Base-by-base conservation (phyloP, 2,113 vertebrate genomes). In the Galbula dea region DNA sequence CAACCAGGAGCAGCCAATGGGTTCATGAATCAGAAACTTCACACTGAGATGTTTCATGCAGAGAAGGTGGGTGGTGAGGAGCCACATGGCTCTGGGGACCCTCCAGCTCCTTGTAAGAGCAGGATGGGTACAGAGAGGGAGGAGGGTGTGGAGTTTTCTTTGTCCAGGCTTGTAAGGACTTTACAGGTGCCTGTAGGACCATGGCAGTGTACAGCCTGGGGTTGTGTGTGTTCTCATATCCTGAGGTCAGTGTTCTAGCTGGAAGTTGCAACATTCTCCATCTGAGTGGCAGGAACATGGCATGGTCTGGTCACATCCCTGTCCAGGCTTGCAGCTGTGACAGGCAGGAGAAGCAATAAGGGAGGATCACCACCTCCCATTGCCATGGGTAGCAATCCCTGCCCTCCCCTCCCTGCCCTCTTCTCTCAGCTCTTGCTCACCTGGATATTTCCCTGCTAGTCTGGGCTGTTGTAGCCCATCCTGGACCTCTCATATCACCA, bases 281-380 rank as follows among this genome's bases (percentile, higher is more conserved):
- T 10, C 1, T 1, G 27, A 52, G 16, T 13, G 5, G 12, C 6
- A 67, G 32, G 14, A 43, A 4, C 2, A 2, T 63, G 37, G 7
- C 7, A 4, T 24, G 32, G 3, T 61, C 34, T 68, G n/a, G 15
- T 55, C 36, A 65, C 37, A 48, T 24, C 37, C 27, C 16, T 27
- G 12, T 39, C 49, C 39, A 30, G 30, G 10, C 2, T 3, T 52
- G 9, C 23, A 61, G 26, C 23, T 62, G 10, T 29, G 17, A n/a
- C 4, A 84, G 41, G 41, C 10, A 83, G 27, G 17, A 86, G 54
- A 69, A 54, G 1, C 13, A 66, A 23, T 36, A 79, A 36, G 48
- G 43, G 39, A 80, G 34, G n/a, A 91, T 12, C 23, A 14, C 21
- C 61, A 37, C 5, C 32, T 3, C 7, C 4, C 12, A 24, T 7